phyloP scores from a whole-genome alignment of 2,888 invertebrate species.

The Agrochola lychnidis region DNA sequence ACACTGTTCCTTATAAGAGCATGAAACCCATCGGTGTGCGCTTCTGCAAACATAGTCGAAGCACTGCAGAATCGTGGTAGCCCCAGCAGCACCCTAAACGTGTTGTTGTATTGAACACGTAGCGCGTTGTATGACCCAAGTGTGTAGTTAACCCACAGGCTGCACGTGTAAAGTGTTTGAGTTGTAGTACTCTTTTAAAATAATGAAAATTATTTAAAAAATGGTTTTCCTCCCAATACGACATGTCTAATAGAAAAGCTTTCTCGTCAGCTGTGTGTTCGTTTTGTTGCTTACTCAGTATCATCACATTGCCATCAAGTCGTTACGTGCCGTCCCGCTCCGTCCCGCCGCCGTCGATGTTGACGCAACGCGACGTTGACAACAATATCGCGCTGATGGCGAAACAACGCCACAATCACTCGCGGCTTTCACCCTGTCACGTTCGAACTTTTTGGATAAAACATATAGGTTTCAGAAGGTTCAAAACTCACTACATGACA shows the following conservation, averaged over 20 bases:
- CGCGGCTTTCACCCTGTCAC: slow-evolving; percentile 15
- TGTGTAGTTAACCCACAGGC: too few relatives aligned
- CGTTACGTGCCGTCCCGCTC: slow-evolving; percentile 1
- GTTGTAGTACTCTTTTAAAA: too few relatives aligned
- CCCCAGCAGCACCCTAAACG: too few relatives aligned
- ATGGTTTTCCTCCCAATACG: too few relatives aligned
- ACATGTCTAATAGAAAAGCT: not conserved
- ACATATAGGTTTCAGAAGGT: slow-evolving; percentile 31
- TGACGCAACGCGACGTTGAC: slow-evolving; percentile 24
- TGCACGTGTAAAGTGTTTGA: too few relatives aligned
- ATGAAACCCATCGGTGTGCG: too few relatives aligned
- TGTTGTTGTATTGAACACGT: too few relatives aligned
- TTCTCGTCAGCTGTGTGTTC: not conserved
- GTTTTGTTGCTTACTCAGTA: slow-evolving; percentile 33
- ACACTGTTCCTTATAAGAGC: too few relatives aligned
- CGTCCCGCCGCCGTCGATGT: not conserved
- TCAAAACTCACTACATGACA: not conserved
- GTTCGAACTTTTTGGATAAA: not conserved
- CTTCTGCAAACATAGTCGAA: too few relatives aligned
- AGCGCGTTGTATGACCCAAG: too few relatives aligned
- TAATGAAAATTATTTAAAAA: too few relatives aligned
- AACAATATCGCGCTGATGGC: slow-evolving; percentile 54
- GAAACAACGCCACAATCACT: slow-evolving; percentile 48
- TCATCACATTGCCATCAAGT: slow-evolving; percentile 47
- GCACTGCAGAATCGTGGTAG: too few relatives aligned